Evolutionary conservation across 2,113 vertebrate species (phyloP).

Genomic region (Cottus gobio): DNA sequence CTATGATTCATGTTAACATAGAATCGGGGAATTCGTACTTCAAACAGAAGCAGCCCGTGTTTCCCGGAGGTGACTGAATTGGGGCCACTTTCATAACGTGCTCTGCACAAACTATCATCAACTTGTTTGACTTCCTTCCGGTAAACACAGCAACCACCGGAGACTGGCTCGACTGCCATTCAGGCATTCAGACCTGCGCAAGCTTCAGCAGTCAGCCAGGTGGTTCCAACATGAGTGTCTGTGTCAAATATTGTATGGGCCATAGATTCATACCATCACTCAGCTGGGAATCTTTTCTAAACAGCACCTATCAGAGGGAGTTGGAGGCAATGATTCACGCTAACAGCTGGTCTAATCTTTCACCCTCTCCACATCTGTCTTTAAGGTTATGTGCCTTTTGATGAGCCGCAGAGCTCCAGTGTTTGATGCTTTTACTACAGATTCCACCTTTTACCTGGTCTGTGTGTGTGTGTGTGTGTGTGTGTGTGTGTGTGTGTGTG

Average conservation of each 20-base stretch:
- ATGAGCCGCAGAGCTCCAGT: slow-evolving; percentile 33
- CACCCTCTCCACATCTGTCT: slow-evolving; percentile 48
- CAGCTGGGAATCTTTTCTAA: slow-evolving; percentile 9
- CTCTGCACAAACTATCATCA: slow-evolving; percentile 16
- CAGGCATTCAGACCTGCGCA: not conserved
- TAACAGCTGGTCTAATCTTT: slow-evolving; percentile 49
- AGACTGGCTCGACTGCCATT: not conserved
- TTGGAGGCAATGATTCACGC: slow-evolving; percentile 43
- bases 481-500: not conserved
- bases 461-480: not conserved
- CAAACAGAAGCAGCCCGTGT: slow-evolving; percentile 44
- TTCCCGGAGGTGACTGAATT: slow-evolving; percentile 18
- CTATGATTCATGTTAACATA: slow-evolving; percentile 28
- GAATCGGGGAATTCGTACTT: slow-evolving; percentile 37
- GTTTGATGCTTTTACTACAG: slow-evolving; percentile 54
- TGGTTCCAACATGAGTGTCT: slow-evolving; percentile 7
- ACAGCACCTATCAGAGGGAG: slow-evolving; percentile 23
- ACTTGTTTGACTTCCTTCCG: slow-evolving; percentile 46
- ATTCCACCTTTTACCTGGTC: slow-evolving; percentile 34
- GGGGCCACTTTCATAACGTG: slow-evolving; percentile 6
- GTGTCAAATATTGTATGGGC: not conserved
- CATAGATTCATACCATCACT: not conserved
- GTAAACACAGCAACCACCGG: slow-evolving; percentile 43
- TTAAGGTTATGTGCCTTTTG: slow-evolving; percentile 45
- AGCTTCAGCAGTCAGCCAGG: not conserved